A percentile compares a stretch with the other conserved stretches of the same genome.
Evolutionary conservation across 2,113 vertebrate genomes (phyloP).

Genomic region (Herpetotheres cachinnans): DNA sequence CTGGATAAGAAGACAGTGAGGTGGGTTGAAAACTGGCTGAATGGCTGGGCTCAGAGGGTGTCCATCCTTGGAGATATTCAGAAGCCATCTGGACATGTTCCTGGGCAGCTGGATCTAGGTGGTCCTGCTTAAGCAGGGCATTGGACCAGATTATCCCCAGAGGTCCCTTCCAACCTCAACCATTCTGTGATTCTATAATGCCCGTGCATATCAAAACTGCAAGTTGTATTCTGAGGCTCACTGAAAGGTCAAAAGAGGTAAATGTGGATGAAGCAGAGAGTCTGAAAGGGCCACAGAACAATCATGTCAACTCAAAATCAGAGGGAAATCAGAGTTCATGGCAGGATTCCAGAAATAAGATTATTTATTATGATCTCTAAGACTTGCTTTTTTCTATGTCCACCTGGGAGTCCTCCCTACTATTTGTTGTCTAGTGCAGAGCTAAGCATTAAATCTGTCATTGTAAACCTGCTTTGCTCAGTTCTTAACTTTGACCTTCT

Average conservation of each 20-base stretch:
- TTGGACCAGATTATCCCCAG: no score
- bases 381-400: background rate
- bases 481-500: background rate
- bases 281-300: background rate
- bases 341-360: background rate
- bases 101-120: no score
- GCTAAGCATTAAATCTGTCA: background rate
- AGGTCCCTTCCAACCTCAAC: no score
- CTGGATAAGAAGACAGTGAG: background rate
- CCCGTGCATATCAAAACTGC: background rate
- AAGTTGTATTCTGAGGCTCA: background rate
- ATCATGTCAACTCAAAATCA: background rate
- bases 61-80: background rate
- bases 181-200: no score
- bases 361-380: background rate
- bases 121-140: no score
- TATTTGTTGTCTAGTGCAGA: background rate
- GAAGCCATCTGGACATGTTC: no score
- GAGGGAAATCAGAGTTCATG: background rate
- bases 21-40: background rate
- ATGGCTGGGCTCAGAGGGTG: no score
- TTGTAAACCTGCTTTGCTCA: background rate
- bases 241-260: background rate
- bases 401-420: background rate
- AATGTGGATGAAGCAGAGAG: background rate